These are phyloP conservation scores for Oceanodroma tethys DNA, from an alignment of 2,113 vertebrate genomes.

Conservation along the genomic window DNA sequence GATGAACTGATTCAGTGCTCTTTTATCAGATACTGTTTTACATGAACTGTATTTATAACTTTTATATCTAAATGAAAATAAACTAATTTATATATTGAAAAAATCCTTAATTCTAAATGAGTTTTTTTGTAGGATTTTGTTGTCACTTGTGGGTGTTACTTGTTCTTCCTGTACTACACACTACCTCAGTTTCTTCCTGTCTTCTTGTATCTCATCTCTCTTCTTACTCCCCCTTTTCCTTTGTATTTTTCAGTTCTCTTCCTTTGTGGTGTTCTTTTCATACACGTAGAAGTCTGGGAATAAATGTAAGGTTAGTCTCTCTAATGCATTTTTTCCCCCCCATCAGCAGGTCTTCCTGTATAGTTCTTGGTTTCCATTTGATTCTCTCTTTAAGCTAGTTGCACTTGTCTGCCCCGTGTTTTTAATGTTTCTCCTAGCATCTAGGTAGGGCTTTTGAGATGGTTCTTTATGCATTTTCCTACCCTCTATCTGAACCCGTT, in stretches of 20 bases:
- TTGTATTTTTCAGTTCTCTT: neutral
- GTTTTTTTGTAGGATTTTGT: neutral
- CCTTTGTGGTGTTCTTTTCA: neutral
- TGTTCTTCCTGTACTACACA: neutral
- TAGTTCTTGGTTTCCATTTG: neutral
- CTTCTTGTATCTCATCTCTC: neutral
- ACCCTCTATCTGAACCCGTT: neutral
- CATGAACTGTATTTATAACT: conserved; percentile 69
- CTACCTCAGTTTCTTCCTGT: neutral
- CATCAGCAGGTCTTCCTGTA: neutral
- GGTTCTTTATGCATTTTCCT: neutral
- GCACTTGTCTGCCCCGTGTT: neutral
- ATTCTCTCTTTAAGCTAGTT: neutral
- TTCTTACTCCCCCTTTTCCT: neutral
- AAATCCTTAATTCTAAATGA: neutral
- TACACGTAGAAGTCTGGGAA: neutral
- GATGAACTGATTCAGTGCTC: neutral
- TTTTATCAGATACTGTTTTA: conserved; percentile 34
- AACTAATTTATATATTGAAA: conserved; percentile 70
- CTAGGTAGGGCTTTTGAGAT: neutral
- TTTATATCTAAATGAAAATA: conserved; percentile 72
- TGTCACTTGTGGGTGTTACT: neutral
- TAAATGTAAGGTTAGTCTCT: neutral
- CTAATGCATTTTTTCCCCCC: neutral
- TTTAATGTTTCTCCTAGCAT: neutral